Conservation (phyloP, 64 coral and sea anemone genomes). For the Porites lutea region DNA sequence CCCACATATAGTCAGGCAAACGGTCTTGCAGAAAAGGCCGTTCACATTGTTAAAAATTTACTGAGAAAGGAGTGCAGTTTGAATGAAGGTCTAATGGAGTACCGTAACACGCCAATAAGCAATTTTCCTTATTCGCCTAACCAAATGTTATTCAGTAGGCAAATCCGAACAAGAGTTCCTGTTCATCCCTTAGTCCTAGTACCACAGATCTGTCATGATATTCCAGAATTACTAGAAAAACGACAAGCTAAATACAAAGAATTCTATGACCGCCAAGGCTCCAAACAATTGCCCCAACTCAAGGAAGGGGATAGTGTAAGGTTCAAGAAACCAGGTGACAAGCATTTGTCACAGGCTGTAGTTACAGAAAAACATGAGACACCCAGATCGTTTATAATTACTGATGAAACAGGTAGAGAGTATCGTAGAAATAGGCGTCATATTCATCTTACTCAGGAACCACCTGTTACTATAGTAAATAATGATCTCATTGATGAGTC, state of each 20-base stretch:
- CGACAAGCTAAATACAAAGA: slow-evolving; percentile 57
- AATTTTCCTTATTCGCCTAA: slow-evolving; percentile 74
- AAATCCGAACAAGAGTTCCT: slow-evolving; percentile 17
- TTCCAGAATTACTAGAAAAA: slow-evolving; percentile 14
- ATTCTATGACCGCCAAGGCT: slow-evolving; percentile 53
- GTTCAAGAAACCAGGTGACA: slow-evolving; percentile 32
- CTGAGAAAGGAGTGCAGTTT: slow-evolving; percentile 58
- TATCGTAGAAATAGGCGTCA: slow-evolving; percentile 57
- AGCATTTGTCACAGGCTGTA: slow-evolving; percentile 33
- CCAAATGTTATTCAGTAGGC: slow-evolving; percentile 65
- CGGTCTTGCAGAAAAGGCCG: slow-evolving; percentile 43
- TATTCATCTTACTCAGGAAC: slow-evolving; percentile 54
- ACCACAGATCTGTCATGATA: neutral
- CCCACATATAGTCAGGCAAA: slow-evolving; percentile 64
- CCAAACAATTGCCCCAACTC: neutral
- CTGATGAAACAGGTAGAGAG: slow-evolving; percentile 61
- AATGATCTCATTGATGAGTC: slow-evolving; percentile 16
- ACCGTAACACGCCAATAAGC: slow-evolving; percentile 60
- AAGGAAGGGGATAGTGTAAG: slow-evolving; percentile 40
- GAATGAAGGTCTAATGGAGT: slow-evolving; percentile 64
- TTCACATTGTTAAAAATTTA: slow-evolving; percentile 47
- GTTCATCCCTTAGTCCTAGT: slow-evolving; percentile 3
- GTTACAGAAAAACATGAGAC: slow-evolving; percentile 30
- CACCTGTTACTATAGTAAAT: slow-evolving; percentile 13
- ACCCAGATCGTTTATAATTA: slow-evolving; percentile 53